A percentile compares a stretch with the other conserved stretches of the same genome.
Conservation (phyloP, 2,888 invertebrate species). For the Stenchaetothrips biformis region DNA sequence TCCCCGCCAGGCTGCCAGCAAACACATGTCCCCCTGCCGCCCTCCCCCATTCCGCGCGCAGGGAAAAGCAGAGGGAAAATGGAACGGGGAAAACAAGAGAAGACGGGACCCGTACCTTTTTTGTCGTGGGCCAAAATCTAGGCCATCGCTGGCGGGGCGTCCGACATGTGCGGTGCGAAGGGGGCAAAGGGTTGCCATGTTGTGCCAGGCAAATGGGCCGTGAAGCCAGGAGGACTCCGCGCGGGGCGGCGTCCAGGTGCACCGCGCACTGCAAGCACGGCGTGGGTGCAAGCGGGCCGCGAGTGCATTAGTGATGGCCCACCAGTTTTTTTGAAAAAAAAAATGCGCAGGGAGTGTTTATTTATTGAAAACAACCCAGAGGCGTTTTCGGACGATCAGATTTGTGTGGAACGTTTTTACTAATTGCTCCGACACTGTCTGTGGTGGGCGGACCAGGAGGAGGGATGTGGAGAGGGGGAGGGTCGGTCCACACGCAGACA, state of each 20-base stretch:
- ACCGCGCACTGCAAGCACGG: background rate
- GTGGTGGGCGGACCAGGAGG: too few relatives aligned
- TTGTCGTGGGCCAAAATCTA: background rate
- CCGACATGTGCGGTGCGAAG: background rate
- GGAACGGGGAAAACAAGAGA: background rate
- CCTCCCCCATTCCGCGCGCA: too few relatives aligned
- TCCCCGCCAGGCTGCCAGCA: background rate
- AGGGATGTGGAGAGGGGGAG: too few relatives aligned
- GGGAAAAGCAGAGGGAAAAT: background rate
- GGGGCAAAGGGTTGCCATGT: background rate
- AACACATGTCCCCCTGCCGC: background rate
- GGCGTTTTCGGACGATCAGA: background rate
- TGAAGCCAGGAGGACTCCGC: background rate
- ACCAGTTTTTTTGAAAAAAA: background rate
- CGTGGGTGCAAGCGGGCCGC: background rate
- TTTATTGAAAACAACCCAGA: background rate
- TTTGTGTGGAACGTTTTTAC: background rate
- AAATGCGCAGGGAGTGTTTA: background rate
- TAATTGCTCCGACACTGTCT: background rate
- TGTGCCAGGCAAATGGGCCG: slow-evolving; percentile 11
- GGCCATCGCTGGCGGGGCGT: background rate
- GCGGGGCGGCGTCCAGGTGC: background rate
- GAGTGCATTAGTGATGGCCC: background rate
- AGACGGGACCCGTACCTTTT: background rate
- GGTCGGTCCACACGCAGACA: too few relatives aligned